Base-by-base conservation (phyloP, 2,797 vertebrate genomes). In the Spinus olivaceus region DNA sequence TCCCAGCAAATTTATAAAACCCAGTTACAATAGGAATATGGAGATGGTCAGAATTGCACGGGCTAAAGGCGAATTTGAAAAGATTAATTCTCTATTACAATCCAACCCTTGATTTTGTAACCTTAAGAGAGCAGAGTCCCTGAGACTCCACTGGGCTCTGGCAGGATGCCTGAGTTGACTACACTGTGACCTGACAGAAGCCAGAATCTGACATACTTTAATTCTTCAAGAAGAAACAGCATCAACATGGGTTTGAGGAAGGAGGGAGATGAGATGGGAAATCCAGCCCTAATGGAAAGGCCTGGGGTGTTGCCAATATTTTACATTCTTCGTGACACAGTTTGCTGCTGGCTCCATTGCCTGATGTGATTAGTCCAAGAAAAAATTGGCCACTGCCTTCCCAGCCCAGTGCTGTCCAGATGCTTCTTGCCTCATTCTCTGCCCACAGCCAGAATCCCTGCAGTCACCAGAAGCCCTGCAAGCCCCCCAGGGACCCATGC, bases 91-190 rank as follows among this genome's bases (percentile, higher is more conserved):
- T 35, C 56, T 56, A 30, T 67, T 74, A 42, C 14, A 77, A 30
- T 42, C 82, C 4, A 10, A 71, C 44, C 69, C 41, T 94, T 63
- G 63, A 82, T 92, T 88, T 90, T 11, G 22, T 84, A 96, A 93
- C 32, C 51, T 77, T 73, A 74, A 74, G 84, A 92, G 77, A 97
- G 92, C 81, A 96, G 86, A 79, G 59, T 96, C 71, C 74, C 92
- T 82, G 92, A 81, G 87, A 53, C 21, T 61, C 37, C n/a, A n/a
- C 85, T 32, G 79, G 71, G 77, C 79, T 79, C 93, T 7, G 3
- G 69, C 9, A 87, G 90, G 82, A 95, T 5, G 37, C 53, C 66
- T 24, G 85, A 70, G 39, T 39, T 92, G 70, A 95, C 72, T 96
- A 22, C 37, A 32, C 37, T 12, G 12, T 49, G 70, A 70, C 72